phyloP scores from a whole-genome alignment of 2,797 vertebrate genomes.

The Macropodus opercularis region DNA sequence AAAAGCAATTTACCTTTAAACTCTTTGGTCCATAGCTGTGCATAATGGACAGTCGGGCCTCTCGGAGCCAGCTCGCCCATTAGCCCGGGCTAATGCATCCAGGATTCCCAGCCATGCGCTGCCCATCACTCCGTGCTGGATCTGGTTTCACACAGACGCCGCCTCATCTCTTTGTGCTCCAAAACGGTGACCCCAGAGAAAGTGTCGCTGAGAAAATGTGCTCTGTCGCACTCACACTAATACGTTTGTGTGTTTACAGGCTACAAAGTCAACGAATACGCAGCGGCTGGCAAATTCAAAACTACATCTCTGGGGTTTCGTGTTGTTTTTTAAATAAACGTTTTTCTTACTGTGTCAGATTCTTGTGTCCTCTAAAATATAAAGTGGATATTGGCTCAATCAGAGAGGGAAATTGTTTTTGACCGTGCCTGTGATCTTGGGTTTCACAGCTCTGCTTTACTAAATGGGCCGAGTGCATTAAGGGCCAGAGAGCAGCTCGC shows the following conservation, averaged over 20 bases:
- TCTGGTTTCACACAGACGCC: constrained; percentile 72
- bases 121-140: constrained; percentile 66
- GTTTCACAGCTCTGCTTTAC: constrained; percentile 73
- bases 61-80: constrained; percentile 76
- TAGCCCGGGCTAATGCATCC: constrained; percentile 71
- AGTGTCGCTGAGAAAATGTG: constrained; percentile 19
- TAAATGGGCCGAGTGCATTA: constrained; percentile 77
- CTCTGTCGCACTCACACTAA: constrained; percentile 12
- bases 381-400: constrained; percentile 69
- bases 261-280: constrained; percentile 8
- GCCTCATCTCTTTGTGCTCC: constrained; percentile 43
- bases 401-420: constrained; percentile 75
- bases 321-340: background rate
- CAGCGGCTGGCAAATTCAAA: background rate
- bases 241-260: constrained; percentile 1
- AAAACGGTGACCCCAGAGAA: constrained; percentile 48
- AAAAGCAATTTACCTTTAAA: constrained; percentile 49
- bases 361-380: constrained; percentile 51
- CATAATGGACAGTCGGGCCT: constrained; percentile 72
- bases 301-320: constrained; percentile 3
- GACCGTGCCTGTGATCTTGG: constrained; percentile 72
- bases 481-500: constrained; percentile 55
- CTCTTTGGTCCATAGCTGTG: constrained; percentile 46
- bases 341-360: constrained; percentile 29
- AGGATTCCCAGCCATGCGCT: constrained; percentile 52